Base-by-base conservation (phyloP, 2,888 invertebrate genomes). In the Autographa pulchrina region DNA sequence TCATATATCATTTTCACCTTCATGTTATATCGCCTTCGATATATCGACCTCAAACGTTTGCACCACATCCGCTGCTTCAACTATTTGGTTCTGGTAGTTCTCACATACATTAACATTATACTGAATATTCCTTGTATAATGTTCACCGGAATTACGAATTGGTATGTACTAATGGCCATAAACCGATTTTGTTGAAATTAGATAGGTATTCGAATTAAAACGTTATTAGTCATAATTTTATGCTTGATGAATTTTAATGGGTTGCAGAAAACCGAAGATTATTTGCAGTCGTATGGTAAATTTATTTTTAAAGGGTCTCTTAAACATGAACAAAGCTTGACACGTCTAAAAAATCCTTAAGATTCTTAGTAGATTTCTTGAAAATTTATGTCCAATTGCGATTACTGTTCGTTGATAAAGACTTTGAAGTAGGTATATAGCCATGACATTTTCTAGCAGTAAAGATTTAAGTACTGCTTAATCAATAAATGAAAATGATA, bases 51-150 rank as follows among this genome's bases (percentile, higher is more conserved):
- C 71, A 52, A 35, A 25, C 4, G 58, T 38, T 83, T 76, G 60
- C 75, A n/a, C 77, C 75, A 82, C 58, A 77, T 83, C 83, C 83
- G 77, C 41, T 72, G 59, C 58, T 56, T 9, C 14, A 68, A 74
- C 70, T 75, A 63, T 56, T 56, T 25, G 18, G 38, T 62, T 66
- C 64, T 54, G 66, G 52, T 64, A 62, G 69, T 81, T 80, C 81
- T 67, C 78, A 80, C 78, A 78, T 76, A 76, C 72, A 80, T 80
- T 77, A 76, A 62, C 16, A 43, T 48, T 64, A 25, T 59, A 62
- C 52, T 25, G 58, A 76, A 65, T 66, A 80, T 68, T 76, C 38
- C 60, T 18, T n/a, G 32, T 43, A 63, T 66, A 64, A 63, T 56
- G 31, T 3, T 20, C 16, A 31, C 31, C 43, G 31, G n/a, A 63